Evolutionary conservation across 2,113 vertebrate species (phyloP).

Genomic region (Salvator merianae): DNA sequence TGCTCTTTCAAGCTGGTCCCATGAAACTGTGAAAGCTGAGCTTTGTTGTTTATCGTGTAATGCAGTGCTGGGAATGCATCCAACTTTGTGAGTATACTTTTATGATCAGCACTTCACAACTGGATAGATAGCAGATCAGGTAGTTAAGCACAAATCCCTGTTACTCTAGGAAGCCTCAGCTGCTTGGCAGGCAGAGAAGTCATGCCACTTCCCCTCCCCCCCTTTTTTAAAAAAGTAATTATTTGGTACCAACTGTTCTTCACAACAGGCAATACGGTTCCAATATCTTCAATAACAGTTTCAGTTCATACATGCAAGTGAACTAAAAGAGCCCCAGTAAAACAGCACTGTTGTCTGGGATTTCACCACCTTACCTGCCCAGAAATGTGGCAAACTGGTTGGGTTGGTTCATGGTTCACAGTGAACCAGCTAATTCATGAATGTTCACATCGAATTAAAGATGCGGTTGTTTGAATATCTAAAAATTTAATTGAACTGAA

Average conservation of each 20-base stretch:
- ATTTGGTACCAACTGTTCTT: slow-evolving; percentile 16
- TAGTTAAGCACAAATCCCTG: not conserved
- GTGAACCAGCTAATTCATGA: too few species aligned
- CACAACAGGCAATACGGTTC: slow-evolving; percentile 18
- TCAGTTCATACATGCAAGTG: not conserved
- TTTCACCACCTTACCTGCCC: too few species aligned
- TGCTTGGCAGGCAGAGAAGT: not conserved
- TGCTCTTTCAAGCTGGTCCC: slow-evolving; percentile 1
- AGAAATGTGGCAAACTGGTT: too few species aligned
- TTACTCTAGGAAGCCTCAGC: not conserved
- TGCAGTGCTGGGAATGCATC: slow-evolving; percentile 37
- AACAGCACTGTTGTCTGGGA: not conserved
- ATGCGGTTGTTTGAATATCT: too few species aligned
- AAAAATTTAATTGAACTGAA: too few species aligned
- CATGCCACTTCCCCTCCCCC: not conserved
- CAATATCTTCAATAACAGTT: slow-evolving; percentile 4
- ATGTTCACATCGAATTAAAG: too few species aligned
- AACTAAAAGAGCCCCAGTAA: slow-evolving; percentile 28
- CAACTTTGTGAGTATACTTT: slow-evolving; percentile 33
- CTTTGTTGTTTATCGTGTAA: not conserved
- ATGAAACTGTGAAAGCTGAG: slow-evolving; percentile 20
- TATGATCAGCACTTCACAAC: slow-evolving; percentile 36
- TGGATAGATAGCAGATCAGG: slow-evolving; percentile 15
- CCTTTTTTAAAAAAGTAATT: slow-evolving; percentile 29
- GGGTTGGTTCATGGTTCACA: too few species aligned